Base-by-base conservation (phyloP, 2,797 vertebrate species). In the Oophaga sylvatica region DNA sequence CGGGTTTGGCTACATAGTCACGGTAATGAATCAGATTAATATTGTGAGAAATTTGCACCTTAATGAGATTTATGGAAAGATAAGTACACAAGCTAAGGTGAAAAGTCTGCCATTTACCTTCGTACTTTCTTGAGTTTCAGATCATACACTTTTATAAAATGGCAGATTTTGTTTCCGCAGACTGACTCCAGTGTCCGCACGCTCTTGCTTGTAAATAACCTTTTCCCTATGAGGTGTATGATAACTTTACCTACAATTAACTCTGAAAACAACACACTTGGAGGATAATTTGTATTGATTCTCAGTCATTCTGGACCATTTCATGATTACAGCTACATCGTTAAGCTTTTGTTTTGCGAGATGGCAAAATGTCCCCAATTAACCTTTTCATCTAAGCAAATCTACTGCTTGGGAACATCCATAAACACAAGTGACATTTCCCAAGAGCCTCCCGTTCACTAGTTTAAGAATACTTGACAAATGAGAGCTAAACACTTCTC, bases 331-430 rank as follows among this genome's bases (percentile, higher is more conserved):
- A 83, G 88, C 59, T 89, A 89, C 84, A 89, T 83, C 73, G 73
- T 82, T 86, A 83, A 71, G 88, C 84, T 83, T 83, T 83, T 82
- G 70, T 86, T 89, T 81, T 83, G 41, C 63, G 71, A 85, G 84
- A 86, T 82, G 80, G 83, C 53, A 73, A 89, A 60, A 82, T 86
- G 88, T 89, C 88, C 88, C 76, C 84, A 89, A 89, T 89, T 89
- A 89, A 89, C 88, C 88, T 89, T 89, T 86, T 89, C 87, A 89
- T 85, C 79, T 81, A 76, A 83, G 84, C 45, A 86, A 79, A 86
- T 78, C 80, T 60, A 70, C 53, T 35, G 48, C 73, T 26, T 67
- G 48, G 87, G 73, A 85, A 78, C 87, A 81, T 84, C 83, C 59
- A 63, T 86, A 89, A 89, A 82, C 80, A 86, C 76, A 83, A 83